Evolutionary conservation across 2,113 vertebrate genomes (phyloP), one percentile per base, ranked within the genome.

Genomic region (Callocephalon fimbriatum): DNA sequence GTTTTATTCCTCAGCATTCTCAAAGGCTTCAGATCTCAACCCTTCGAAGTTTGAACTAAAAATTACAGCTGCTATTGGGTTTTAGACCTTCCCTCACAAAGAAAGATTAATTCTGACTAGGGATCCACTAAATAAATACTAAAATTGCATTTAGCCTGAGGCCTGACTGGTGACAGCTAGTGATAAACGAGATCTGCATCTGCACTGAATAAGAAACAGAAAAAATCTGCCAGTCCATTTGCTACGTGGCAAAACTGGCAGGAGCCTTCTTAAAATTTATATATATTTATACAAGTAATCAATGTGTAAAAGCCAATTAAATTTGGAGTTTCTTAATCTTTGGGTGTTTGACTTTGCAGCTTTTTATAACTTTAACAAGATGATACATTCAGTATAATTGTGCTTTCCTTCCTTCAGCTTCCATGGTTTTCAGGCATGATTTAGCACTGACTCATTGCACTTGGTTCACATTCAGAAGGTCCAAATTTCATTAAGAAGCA

Each of bases 401-500:
- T 26, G 17, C 20, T 75, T 78, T 45, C 13, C 51, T 38, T 42
- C 44, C 47, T 78, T 66, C 17, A 86, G 17, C 31, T 48, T 72
- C 42, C 31, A 32, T 2, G 10, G 13, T 42, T 71, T 68, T 71
- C 21, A 59, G 10, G 35, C 0, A 0, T 15, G 37, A 62, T 8
- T 3, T 3, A 31, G 10, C 68, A 51, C 7, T 48, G 27, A 37
- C 17, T 51, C 54, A 37, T 7, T 15, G 48, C 22, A 22, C 38
- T 65, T 31, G 9, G 14, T 26, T 87, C 47, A 75, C 1, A 1
- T 35, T 50, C 21, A 66, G 12, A 53, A 74, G 42, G 81, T 74
- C 38, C 61, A 90, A 85, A 91, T 59, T 93, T 87, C 88, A 53
- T 17, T 14, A 32, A 54, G 50, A 63, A 59, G 5, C 40, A 70